Evolutionary conservation across 2,113 vertebrate genomes (phyloP), one percentile per base, ranked within the genome.

Genomic region (Misgurnus mizolepis): DNA sequence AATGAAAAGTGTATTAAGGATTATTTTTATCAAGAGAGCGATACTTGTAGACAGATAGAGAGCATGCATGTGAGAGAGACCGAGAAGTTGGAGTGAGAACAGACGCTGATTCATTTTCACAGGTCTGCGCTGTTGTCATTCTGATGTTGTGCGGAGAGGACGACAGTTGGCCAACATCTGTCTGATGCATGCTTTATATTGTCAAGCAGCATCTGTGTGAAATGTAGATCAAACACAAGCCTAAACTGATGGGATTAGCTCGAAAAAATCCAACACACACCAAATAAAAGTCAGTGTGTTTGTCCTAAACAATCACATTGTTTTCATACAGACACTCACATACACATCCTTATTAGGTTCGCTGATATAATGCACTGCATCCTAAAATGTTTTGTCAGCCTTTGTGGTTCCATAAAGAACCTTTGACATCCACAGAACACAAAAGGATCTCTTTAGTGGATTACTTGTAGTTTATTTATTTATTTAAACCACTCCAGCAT

Each of bases 311-410:
- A 27, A 22, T 45, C 45, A 53, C 68, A 66, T 18, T 47, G 22
- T 69, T 76, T 69, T 82, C 68, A 50, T 43, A 67, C 45, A 66
- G 53, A 77, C 74, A 73, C 73, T 14, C 18, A 65, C 74, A 86
- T 73, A 81, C 78, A 41, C 55, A 3, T 78, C 65, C 71, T 27
- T 1, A 14, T 5, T 15, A 17, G 15, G 55, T 56, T 56, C 12
- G 17, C 55, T 56, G 55, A 56, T 17, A n/a, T 56, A 58, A n/a
- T 47, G 45, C 45, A 7, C 2, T 47, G 45, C 45, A 47, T 34
- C 27, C 27, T 2, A 34, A 34, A 34, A 34, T 34, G 27, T 34
- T 34, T 34, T 34, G 27, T 34, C 27, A 34, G 27, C 27, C 27
- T 34, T 2, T 34, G 3, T 34, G 27, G 27, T 34, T 34, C 27